These are phyloP conservation scores for Hypotaenidia okinawae DNA, from an alignment of 2,797 vertebrate genomes.

Conservation along the genomic window DNA sequence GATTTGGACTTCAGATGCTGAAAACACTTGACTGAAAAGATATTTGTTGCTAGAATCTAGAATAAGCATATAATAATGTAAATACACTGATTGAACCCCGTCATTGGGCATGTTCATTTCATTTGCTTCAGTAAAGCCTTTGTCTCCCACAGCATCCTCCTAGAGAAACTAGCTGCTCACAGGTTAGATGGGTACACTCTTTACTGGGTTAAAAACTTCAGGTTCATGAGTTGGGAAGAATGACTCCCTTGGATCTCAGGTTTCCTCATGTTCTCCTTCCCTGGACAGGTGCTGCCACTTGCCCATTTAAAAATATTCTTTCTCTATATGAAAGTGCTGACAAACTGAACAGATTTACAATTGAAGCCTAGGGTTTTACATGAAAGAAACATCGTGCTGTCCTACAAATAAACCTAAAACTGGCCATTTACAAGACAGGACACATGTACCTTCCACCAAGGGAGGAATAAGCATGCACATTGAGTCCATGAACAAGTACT, in stretches of 20 bases:
- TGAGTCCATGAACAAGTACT: neutral
- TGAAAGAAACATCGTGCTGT: rapidly evolving
- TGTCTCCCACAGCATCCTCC: too few relatives aligned
- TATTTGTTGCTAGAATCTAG: too few relatives aligned
- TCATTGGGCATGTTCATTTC: too few relatives aligned
- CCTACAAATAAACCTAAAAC: neutral
- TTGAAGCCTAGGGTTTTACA: neutral
- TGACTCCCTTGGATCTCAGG: neutral
- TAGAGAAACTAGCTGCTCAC: too few relatives aligned
- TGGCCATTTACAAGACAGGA: neutral
- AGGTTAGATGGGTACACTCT: too few relatives aligned
- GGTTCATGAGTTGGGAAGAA: neutral
- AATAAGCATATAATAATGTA: too few relatives aligned
- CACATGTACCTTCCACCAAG: neutral
- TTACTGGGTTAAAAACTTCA: too few relatives aligned
- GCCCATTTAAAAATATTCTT: neutral
- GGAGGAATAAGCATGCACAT: neutral
- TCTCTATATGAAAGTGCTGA: neutral
- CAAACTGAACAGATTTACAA: neutral
- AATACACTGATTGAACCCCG: too few relatives aligned
- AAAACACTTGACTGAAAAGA: too few relatives aligned
- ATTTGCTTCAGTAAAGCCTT: too few relatives aligned
- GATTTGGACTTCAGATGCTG: too few relatives aligned
- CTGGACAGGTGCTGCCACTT: neutral
- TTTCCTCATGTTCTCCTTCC: neutral